Conservation (phyloP, 2,797 vertebrate genomes). For the Gouania willdenowi region DNA sequence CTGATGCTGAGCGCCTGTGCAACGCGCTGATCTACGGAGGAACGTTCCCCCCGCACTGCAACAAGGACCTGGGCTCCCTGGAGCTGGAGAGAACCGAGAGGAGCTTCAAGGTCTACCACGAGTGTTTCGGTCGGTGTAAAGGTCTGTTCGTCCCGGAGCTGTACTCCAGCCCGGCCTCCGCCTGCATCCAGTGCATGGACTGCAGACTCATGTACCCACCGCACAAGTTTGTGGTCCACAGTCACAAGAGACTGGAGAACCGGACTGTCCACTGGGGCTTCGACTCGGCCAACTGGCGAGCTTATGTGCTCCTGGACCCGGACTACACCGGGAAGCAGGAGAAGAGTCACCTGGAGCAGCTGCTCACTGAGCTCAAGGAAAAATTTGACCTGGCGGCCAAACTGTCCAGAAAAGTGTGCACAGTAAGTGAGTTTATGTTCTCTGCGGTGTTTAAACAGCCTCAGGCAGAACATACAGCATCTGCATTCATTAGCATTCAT, state of each 20-base stretch:
- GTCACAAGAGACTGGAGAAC: conserved; percentile 92
- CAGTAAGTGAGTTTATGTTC: conserved; percentile 74
- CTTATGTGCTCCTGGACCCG: conserved; percentile 91
- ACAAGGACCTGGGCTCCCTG: conserved; percentile 76
- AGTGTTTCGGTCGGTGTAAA: conserved; percentile 94
- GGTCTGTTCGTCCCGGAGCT: conserved; percentile 91
- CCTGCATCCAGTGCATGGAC: conserved; percentile 93
- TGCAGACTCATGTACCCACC: conserved; percentile 94
- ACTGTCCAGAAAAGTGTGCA: conserved; percentile 63
- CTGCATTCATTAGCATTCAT: conserved; percentile 23
- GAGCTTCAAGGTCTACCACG: conserved; percentile 94
- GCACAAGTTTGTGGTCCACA: conserved; percentile 96
- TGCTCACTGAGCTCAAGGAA: conserved; percentile 91
- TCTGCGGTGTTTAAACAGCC: conserved; percentile 22
- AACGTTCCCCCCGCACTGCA: conserved; percentile 69
- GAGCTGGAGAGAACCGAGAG: conserved; percentile 85
- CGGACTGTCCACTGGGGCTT: conserved; percentile 98
- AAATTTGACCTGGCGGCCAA: conserved; percentile 83
- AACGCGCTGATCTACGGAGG: conserved; percentile 91
- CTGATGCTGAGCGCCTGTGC: conserved; percentile 95
- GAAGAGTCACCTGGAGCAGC: conserved; percentile 83
- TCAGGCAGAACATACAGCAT: neutral
- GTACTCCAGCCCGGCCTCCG: conserved; percentile 85
- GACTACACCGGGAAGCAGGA: conserved; percentile 89
- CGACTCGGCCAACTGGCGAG: conserved; percentile 95